Conservation (phyloP, 2,113 vertebrate species). For the Oxygymnocypris stewartii region DNA sequence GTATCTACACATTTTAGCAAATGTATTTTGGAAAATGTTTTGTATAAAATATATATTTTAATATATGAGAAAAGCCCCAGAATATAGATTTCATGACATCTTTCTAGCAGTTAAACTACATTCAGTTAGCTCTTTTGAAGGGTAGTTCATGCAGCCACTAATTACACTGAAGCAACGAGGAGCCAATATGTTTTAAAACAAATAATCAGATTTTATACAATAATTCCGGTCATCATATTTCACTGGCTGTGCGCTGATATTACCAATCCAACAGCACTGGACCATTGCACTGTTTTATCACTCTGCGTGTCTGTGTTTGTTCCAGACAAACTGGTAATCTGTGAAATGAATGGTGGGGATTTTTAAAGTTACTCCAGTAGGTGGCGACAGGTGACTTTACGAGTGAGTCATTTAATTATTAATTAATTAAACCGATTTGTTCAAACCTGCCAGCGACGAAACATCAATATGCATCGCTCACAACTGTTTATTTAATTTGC, state of each 20-base stretch:
- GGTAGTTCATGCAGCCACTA: neutral
- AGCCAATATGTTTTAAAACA: neutral
- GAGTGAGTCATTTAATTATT: neutral
- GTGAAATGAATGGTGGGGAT: neutral
- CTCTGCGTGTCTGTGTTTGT: neutral
- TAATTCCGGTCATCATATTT: neutral
- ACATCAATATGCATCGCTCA: neutral
- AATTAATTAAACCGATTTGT: neutral
- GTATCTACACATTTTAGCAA: no score
- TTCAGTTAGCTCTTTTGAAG: neutral
- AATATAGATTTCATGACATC: neutral
- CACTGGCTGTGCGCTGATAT: neutral
- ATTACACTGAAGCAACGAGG: neutral
- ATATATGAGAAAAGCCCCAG: neutral
- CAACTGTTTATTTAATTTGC: no score
- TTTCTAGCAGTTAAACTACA: neutral
- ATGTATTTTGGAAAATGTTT: no score
- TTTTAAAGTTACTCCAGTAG: neutral
- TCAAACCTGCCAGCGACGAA: neutral
- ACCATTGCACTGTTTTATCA: neutral
- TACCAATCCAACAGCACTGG: neutral
- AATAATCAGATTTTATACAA: neutral
- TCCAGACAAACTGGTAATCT: neutral
- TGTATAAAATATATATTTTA: no score
- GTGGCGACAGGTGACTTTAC: neutral